Evolutionary conservation across 2,888 invertebrate species (phyloP), one percentile per base, ranked within the genome.

Genomic region (Stegana nigrithorax): DNA sequence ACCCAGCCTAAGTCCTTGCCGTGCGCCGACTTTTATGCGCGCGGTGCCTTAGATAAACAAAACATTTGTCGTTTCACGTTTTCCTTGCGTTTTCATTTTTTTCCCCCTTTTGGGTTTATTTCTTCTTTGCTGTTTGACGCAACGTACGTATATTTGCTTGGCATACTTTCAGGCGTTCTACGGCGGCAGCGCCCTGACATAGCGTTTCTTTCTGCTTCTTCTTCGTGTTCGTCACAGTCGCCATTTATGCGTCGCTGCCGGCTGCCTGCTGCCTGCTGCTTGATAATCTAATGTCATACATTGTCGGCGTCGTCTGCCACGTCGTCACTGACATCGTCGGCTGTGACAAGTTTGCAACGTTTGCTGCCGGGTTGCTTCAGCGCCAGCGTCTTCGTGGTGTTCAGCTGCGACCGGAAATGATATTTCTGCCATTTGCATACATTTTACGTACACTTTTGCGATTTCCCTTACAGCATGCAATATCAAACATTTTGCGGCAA

Each of bases 351-450:
- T n/a, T n/a, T 25, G 14, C n/a, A 17, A 14, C 14, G 25, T 51
- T 51, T 14, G 47, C 12, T 42, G 42, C 23, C 47, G 12, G 12
- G 21, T 47, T 47, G 23, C n/a, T n/a, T n/a, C n/a, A n/a, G n/a
- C n/a, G n/a, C n/a, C n/a, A n/a, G n/a, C n/a, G n/a, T n/a, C n/a
- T 12, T 25, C 47, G 21, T 47, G 21, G 47, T 36, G 53, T 26
- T n/a, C n/a, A n/a, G n/a, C n/a, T 42, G 51, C 60, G 14, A 39
- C 19, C 47, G 57, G 62, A 62, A 62, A 57, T 62, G 62, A 62
- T 36, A 62, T 62, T 62, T 57, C 45, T 29, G 50, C 50, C 62
- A 62, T 62, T 62, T 62, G 61, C 61, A 62, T 62, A 62, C 58
- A 62, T 60, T 55, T 42, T 45, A 47, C 14, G 47, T 23, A 47